Base-by-base conservation (phyloP, 2,113 vertebrate species). In the Varanus komodoensis region DNA sequence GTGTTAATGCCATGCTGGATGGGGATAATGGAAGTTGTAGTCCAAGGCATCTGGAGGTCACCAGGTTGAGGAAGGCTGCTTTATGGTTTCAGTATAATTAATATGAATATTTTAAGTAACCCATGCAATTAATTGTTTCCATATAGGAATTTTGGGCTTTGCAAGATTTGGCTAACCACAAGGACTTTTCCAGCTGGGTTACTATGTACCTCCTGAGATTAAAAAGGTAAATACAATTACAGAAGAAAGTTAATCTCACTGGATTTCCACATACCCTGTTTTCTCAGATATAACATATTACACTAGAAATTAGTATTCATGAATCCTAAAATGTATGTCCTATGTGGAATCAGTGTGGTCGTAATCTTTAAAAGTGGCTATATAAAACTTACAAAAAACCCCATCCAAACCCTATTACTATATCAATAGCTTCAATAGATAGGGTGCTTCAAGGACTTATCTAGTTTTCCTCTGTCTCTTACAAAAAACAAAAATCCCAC, bases 91-190 rank as follows among this genome's bases (percentile, higher is more conserved):
- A 17, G 7, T 74, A 25, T 44, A 64, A 64, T 21, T 25, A 57
- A 44, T 52, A 19, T 64, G 48, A 50, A 34, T 68, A 5, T 57
- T 54, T 84, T 21, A 23, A 77, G 34, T 77, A 84, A 78, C 25
- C 75, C 25, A 74, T 75, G 29, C 6, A 92, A 89, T 25, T 84
- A 1, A 91, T 85, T 93, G 25, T 93, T 95, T 94, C 87, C 89
- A 54, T 93, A 44, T 81, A 97, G 97, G 93, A 97, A 92, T 97
- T 97, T 91, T 98, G 97, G 97, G 97, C 97, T 87, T 95, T 98
- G 54, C 90, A 94, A 87, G 96, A 97, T 73, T 92, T 98, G 89
- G 84, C 95, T 8, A 94, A 95, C 84, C 97, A 98, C 34, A 34
- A 95, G 75, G 90, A 95, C 27, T 98, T 98, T 94, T 93, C 96